Percentiles rank a stretch among this genome's conserved stretches.
These are phyloP conservation scores for Gambusia holbrooki DNA, from an alignment of 2,113 vertebrate species.

Conservation along the genomic window DNA sequence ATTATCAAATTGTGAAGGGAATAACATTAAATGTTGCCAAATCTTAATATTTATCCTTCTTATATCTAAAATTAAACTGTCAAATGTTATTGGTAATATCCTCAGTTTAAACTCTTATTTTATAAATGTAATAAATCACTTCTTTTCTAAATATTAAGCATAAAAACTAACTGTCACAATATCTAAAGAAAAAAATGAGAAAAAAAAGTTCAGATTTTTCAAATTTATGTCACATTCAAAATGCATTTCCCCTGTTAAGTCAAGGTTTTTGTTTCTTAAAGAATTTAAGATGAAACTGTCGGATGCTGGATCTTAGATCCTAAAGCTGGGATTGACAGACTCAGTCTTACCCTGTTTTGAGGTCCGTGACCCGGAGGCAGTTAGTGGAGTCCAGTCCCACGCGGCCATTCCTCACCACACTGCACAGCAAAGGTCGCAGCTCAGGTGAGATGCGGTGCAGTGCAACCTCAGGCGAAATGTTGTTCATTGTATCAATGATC, in stretches of 20 bases:
- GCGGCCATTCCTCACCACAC: constrained; percentile 92
- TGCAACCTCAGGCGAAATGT: constrained; percentile 94
- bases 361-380: constrained; percentile 94
- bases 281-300: background rate
- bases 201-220: background rate
- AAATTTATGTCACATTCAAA: background rate
- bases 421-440: constrained; percentile 90
- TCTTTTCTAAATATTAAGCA: background rate
- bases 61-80: background rate
- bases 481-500: constrained; percentile 72
- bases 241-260: no score
- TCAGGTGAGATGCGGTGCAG: constrained; percentile 94
- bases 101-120: background rate
- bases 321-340: background rate
- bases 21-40: no score
- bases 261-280: background rate
- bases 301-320: background rate
- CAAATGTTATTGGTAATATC: background rate
- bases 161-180: background rate
- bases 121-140: background rate
- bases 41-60: background rate
- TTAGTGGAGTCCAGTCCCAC: constrained; percentile 96
- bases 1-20: no score
- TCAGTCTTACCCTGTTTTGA: constrained; percentile 91
- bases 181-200: background rate